These are phyloP conservation scores for Drosophila percnosoma DNA, from an alignment of 2,888 invertebrate genomes.

Conservation along the genomic window DNA sequence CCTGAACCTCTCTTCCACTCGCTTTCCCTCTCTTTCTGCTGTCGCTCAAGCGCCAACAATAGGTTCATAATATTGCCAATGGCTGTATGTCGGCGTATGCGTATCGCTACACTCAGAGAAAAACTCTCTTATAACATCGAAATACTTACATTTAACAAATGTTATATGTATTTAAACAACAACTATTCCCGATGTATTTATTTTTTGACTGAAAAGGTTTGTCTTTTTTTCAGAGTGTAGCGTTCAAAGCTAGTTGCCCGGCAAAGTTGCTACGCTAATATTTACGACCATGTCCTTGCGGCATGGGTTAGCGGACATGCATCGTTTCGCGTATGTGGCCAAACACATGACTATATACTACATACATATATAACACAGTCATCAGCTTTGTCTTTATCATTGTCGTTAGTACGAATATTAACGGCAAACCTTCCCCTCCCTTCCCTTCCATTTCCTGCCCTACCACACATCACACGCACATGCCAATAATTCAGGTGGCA, in stretches of 20 bases:
- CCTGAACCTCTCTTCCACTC: background rate
- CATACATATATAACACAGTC: conserved; percentile 9
- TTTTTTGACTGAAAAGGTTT: background rate
- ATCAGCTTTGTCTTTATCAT: conserved; percentile 46
- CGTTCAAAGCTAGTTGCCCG: conserved; percentile 4
- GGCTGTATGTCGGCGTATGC: conserved; percentile 32
- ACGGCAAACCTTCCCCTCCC: conserved; percentile 15
- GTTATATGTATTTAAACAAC: background rate
- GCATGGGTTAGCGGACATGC: conserved; percentile 44
- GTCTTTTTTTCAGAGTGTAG: conserved; percentile 2
- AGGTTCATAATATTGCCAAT: conserved; percentile 48
- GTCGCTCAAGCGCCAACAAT: conserved; percentile 45
- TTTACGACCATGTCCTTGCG: conserved; percentile 59
- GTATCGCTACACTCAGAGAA: conserved; percentile 5
- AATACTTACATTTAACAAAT: background rate
- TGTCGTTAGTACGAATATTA: conserved; percentile 43
- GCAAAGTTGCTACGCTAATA: conserved; percentile 53
- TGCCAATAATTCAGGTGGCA: conserved; percentile 38
- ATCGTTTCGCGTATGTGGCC: conserved; percentile 17
- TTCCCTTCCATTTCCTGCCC: too few species aligned
- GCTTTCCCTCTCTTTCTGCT: background rate
- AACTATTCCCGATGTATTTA: background rate
- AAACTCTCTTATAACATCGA: background rate
- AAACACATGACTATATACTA: background rate
- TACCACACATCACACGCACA: background rate